Base-by-base conservation (phyloP, 2,888 invertebrate species). In the Holacanthella duospinosa region DNA sequence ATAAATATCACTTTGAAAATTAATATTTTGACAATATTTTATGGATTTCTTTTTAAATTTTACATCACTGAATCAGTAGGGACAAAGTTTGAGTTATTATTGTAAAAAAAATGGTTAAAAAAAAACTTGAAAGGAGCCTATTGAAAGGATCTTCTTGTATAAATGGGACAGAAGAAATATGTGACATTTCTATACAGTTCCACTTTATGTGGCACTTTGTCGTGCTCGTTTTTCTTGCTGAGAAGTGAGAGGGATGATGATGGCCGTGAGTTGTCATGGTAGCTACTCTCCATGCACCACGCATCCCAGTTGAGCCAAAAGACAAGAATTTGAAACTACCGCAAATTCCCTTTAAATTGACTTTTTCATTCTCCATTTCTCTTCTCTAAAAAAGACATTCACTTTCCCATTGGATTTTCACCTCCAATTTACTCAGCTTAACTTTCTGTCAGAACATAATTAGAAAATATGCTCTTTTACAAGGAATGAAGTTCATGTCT, bases 361-460 rank as follows among this genome's bases (percentile, higher is more conserved):
- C 48, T 48, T 48, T 48, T 48, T 21, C n/a, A 48, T 48, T 48
- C 43, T 48, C 55, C 21, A 29, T 57, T 21, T 57, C 55, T 59
- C n/a, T 27, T 62, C 25, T 36, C n/a, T n/a, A n/a, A n/a, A n/a
- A n/a, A 29, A 62, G 59, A 59, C 26, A 44, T 29, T 62, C 56
- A 57, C 57, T 27, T 24, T 54, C 24, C 59, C 24, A 43, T 60
- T 63, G 1, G 29, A 29, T 48, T 25, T 2, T 53, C 60, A 53
- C 24, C 6, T 62, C 66, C 60, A 60, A 65, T 62, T 63, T 65
- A 63, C 59, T 65, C 61, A 61, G 62, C 66, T 66, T 65, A 66
- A 64, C 65, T 65, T 62, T 67, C 59, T 58, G 21, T 57, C 57
- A 44, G 57, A 57, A 57, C 55, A 27, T 24, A 55, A 55, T 55